phyloP scores from a whole-genome alignment of 1,140 invertebrate genomes.

The Sweltsa coloradensis region DNA sequence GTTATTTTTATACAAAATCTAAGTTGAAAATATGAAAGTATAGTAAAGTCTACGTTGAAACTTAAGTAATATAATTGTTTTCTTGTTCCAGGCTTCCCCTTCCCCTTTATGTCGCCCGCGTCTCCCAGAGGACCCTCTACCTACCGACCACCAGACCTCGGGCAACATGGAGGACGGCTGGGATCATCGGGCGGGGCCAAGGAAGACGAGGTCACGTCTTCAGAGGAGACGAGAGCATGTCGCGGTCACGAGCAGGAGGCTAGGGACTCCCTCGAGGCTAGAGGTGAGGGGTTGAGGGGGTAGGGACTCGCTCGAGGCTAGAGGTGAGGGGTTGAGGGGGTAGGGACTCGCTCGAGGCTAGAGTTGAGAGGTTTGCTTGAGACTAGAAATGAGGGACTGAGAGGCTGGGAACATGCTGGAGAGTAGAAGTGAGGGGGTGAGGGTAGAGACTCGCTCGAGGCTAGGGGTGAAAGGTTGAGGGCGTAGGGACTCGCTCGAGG shows the following conservation, averaged over 20 bases:
- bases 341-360: not conserved
- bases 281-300: not conserved
- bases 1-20: too few species aligned
- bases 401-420: not conserved
- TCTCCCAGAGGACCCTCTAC: constrained; percentile 1
- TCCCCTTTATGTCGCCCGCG: constrained; percentile 5
- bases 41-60: too few species aligned
- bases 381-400: too few species aligned
- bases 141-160: not conserved
- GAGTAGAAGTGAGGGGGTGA: too few species aligned
- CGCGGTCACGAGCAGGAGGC: not conserved
- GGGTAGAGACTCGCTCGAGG: not conserved
- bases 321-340: not conserved
- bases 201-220: constrained; percentile 63
- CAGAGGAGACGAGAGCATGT: constrained; percentile 40
- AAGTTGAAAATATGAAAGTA: too few species aligned
- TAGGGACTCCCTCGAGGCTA: not conserved
- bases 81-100: too few species aligned
- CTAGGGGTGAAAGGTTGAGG: not conserved
- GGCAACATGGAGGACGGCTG: not conserved
- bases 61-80: too few species aligned
- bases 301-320: not conserved
- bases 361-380: too few species aligned
- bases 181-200: constrained; percentile 30
- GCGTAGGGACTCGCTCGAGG: not conserved